Evolutionary conservation across 1,140 invertebrate species (phyloP).

Genomic region (Brachionus rotundiformis): DNA sequence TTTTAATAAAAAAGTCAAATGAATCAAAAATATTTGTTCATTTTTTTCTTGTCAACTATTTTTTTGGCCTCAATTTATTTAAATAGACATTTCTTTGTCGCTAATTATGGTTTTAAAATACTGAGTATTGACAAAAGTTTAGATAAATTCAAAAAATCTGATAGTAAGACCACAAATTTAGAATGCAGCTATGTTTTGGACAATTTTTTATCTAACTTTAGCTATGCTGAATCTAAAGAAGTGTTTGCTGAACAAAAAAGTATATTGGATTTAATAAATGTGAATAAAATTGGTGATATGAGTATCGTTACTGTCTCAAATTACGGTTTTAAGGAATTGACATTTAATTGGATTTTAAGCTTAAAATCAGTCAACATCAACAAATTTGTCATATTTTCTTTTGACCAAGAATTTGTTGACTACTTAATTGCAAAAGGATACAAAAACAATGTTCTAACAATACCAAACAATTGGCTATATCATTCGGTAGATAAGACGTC

Average conservation of each 20-base stretch:
- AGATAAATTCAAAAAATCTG: no score
- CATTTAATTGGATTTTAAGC: background rate
- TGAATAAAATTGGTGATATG: background rate
- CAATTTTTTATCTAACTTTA: no score
- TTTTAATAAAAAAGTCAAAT: no score
- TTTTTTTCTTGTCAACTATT: no score
- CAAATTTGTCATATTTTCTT: conserved; percentile 16
- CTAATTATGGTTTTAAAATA: no score
- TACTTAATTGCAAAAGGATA: background rate
- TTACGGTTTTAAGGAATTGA: background rate
- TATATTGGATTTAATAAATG: background rate
- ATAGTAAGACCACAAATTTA: no score
- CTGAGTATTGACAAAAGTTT: no score
- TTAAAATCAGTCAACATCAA: background rate
- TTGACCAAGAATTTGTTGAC: background rate
- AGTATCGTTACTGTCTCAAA: background rate
- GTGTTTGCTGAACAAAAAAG: background rate
- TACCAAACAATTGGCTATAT: background rate
- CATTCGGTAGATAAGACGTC: background rate
- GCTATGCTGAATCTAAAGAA: background rate
- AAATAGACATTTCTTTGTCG: no score
- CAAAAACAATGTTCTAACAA: background rate
- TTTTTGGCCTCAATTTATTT: no score
- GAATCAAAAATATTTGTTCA: no score
- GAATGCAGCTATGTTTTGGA: no score